Evolutionary conservation across 1,140 invertebrate species (phyloP).

Genomic region (Chironomus striatipennis): DNA sequence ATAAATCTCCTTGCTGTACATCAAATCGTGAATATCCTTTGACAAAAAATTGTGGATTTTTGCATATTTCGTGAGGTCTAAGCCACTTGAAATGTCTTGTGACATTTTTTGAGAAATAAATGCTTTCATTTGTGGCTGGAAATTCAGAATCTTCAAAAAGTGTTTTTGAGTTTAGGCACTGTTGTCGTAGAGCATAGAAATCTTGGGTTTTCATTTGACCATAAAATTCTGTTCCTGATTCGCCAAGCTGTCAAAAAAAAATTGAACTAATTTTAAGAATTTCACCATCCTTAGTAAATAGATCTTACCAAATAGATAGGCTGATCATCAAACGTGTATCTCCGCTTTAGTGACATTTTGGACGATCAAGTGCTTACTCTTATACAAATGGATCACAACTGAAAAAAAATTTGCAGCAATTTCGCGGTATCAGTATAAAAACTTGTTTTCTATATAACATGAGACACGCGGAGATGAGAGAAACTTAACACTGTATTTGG

Average conservation of each 20-base stretch:
- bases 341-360: not conserved
- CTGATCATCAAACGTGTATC: constrained; percentile 27
- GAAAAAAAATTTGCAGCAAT: not conserved
- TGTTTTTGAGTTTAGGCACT: constrained; percentile 57
- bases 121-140: constrained; percentile 63
- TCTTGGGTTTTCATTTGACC: constrained; percentile 55
- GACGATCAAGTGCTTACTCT: not conserved
- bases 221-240: constrained; percentile 50
- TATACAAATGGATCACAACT: not conserved
- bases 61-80: constrained; percentile 77
- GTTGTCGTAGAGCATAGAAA: constrained; percentile 58
- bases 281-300: no score
- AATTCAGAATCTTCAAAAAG: constrained; percentile 88
- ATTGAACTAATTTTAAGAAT: no score
- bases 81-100: constrained; percentile 72
- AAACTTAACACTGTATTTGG: no score
- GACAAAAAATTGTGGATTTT: constrained; percentile 83
- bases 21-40: constrained; percentile 94
- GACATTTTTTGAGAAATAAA: constrained; percentile 68
- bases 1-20: constrained; percentile 93
- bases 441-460: no score
- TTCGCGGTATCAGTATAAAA: not conserved
- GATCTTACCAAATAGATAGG: constrained; percentile 27
- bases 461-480: no score
- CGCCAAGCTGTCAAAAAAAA: constrained; percentile 62